Percentiles rank a stretch among this genome's conserved stretches.
Evolutionary conservation across 53 echinoderm and acorn worm species (phyloP).

Genomic region (Actinopyga echinites): DNA sequence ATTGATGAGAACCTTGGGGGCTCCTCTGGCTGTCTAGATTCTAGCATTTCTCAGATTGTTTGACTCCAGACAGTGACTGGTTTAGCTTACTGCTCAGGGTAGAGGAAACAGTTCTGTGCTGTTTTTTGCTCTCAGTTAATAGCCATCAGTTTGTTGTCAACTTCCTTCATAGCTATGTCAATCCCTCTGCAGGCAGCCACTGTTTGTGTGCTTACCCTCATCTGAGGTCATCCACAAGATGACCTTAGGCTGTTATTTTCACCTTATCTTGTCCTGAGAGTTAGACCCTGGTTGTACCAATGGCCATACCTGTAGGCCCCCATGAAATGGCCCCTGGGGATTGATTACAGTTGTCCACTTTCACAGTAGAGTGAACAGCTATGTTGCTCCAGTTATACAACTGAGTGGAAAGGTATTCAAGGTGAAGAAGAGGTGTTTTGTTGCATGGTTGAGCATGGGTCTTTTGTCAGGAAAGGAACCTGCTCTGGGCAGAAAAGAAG

Average conservation of each 20-base stretch:
- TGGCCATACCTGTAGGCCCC: conserved; percentile 6
- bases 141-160: background rate
- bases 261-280: conserved; percentile 11
- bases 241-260: conserved; percentile 39
- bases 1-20: too few relatives aligned
- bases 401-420: too few relatives aligned
- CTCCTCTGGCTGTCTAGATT: too few relatives aligned
- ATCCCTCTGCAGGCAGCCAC: background rate
- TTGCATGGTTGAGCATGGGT: too few relatives aligned
- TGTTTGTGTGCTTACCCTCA: conserved; percentile 32
- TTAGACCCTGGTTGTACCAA: background rate
- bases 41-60: too few relatives aligned
- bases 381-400: too few relatives aligned
- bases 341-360: conserved; percentile 13
- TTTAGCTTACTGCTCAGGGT: too few relatives aligned
- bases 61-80: too few relatives aligned
- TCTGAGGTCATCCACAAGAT: conserved; percentile 18
- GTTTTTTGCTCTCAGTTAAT: background rate
- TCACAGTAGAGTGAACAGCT: background rate
- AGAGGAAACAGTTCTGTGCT: too few relatives aligned
- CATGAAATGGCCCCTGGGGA: conserved; percentile 24
- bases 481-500: too few relatives aligned
- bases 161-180: background rate
- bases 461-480: too few relatives aligned
- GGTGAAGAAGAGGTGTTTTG: too few relatives aligned